Conservation (phyloP, 2,113 vertebrate genomes). For the Cyanoderma ruficeps region DNA sequence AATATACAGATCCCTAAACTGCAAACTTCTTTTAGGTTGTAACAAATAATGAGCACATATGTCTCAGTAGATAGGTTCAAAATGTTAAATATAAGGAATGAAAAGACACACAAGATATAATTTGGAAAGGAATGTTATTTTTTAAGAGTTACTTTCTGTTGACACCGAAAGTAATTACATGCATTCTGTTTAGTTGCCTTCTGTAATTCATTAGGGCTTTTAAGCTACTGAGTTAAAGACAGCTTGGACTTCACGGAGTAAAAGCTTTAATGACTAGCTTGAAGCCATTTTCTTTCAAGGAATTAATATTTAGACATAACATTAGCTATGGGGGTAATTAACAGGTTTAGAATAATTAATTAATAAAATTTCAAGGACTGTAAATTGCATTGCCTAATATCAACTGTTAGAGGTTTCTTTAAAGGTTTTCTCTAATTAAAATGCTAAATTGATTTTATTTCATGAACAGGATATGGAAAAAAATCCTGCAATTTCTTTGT, state of each 20-base stretch:
- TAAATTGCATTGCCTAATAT: slow-evolving; percentile 1
- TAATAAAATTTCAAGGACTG: not conserved
- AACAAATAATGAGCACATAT: not conserved
- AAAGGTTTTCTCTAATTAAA: slow-evolving; percentile 12
- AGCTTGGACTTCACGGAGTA: not conserved
- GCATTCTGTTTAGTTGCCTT: not conserved
- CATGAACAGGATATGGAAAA: not conserved
- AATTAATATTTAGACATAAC: slow-evolving; percentile 45
- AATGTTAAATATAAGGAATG: not conserved
- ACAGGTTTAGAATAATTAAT: slow-evolving; percentile 20
- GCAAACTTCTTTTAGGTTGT: not conserved
- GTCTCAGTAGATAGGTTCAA: not conserved
- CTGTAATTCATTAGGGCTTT: not conserved
- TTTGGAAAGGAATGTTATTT: not conserved
- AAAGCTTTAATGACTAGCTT: slow-evolving; percentile 25
- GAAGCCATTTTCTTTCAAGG: slow-evolving; percentile 36
- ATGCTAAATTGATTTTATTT: not conserved
- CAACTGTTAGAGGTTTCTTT: not conserved
- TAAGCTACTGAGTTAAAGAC: not conserved
- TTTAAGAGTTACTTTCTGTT: not conserved
- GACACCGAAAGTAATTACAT: not conserved
- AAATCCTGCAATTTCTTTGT: not conserved
- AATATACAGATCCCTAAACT: not conserved
- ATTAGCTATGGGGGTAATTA: slow-evolving; percentile 9
- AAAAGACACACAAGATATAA: not conserved